These are phyloP conservation scores for Pediacus dermestoides DNA, from an alignment of 2,888 invertebrate species.

Conservation along the genomic window DNA sequence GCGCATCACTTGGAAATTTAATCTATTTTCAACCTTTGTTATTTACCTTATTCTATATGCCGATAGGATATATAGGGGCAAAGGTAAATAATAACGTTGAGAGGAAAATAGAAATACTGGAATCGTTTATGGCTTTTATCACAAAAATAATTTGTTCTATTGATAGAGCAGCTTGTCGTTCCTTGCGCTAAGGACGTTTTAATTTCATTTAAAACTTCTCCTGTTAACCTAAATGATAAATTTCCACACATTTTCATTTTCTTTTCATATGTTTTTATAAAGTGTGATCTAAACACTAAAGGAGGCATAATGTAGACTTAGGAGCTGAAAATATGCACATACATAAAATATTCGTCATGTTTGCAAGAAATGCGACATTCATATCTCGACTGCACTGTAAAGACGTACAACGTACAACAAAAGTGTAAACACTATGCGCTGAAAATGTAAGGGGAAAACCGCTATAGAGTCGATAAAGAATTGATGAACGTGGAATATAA, in stretches of 20 bases:
- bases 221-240: no score
- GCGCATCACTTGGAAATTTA: neutral
- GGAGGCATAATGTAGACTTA: slow-evolving; percentile 1
- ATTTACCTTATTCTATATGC: no score
- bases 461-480: slow-evolving; percentile 24
- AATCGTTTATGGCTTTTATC: no score
- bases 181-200: no score
- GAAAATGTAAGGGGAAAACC: slow-evolving; percentile 9
- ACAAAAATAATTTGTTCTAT: no score
- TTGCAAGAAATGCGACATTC: slow-evolving; percentile 2
- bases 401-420: slow-evolving; percentile 4
- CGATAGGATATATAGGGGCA: no score
- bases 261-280: slow-evolving; percentile 10
- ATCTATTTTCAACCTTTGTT: no score
- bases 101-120: no score
- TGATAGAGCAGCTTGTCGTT: no score
- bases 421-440: slow-evolving; percentile 7
- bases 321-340: slow-evolving; percentile 11
- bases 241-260: no score
- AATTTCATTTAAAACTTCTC: no score
- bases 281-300: slow-evolving; percentile 7
- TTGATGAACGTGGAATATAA: slow-evolving; percentile 28
- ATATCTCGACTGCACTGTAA: slow-evolving; percentile 4
- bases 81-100: no score
- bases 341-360: slow-evolving; percentile 12